Base-by-base conservation (phyloP, 1,140 invertebrate genomes). In the Pseudoatta argentina region DNA sequence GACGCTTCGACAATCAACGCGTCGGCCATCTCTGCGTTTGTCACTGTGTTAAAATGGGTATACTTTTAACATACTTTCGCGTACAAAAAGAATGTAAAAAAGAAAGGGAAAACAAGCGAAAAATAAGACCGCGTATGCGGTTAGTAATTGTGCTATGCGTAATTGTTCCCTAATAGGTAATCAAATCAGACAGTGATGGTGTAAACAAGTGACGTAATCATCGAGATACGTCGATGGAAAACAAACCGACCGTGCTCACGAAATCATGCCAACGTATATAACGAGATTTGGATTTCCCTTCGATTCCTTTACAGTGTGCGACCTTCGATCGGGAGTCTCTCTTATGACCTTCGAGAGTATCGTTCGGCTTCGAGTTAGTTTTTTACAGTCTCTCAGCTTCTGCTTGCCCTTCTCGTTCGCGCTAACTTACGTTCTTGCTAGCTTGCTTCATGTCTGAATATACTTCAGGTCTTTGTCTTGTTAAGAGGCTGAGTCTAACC, bases 181-280 rank as follows among this genome's bases (percentile, higher is more conserved):
- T 88, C 76, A 83, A 76, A 77, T 76, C 18, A 67, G 16, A 34
- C 18, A 34, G 30, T 21, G 7, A 59, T 57, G 59, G 27, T 67
- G 24, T 77, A 76, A 85, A 79, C 53, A 63, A 83, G 61, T 87
- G 77, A 64, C 18, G 71, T 30, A 87, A 88, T 75, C 18, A 34
- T 66, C 30, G 72, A 82, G 69, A 83, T 76, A 71, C 24, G 72
- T 75, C 34, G n/a, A 44, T 10, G 18, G 18, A 51, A 55, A 53
- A 82, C 57, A 67, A 59, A 21, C 30, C 59, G 48, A 66, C 34
- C 12, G 14, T 14, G 24, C 48, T 30, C 53, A 16, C 61, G 48
- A 63, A 77, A 59, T 83, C 55, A 5, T 7, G 16, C 6, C 51
- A 51, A 16, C n/a, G 63, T 18, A 6, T n/a, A 51, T 6, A 24